A percentile compares a stretch with the other conserved stretches of the same genome.
phyloP scores from a whole-genome alignment of 2,113 vertebrate genomes.

The Ciconia stormi region DNA sequence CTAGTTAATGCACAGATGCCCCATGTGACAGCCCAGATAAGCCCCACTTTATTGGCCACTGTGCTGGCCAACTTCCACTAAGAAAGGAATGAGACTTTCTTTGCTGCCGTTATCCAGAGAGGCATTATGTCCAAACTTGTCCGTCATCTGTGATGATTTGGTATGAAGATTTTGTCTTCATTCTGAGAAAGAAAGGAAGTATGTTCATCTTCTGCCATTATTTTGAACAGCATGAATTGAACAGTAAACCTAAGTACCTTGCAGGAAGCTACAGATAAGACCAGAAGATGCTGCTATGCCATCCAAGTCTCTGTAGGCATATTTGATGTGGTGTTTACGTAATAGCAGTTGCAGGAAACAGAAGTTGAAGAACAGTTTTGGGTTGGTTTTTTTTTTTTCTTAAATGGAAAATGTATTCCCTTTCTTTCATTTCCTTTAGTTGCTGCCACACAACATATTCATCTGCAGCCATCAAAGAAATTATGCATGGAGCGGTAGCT shows the following conservation, averaged over 20 bases:
- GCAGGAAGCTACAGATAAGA: background rate
- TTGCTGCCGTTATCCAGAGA: background rate
- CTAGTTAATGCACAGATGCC: background rate
- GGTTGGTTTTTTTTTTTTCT: background rate
- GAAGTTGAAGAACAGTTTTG: background rate
- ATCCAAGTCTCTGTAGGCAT: background rate
- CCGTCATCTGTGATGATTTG: background rate
- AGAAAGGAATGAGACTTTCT: background rate
- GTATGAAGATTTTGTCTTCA: background rate
- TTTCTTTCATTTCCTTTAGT: constrained; percentile 36
- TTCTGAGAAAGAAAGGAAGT: background rate
- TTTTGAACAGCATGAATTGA: background rate
- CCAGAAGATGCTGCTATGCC: background rate
- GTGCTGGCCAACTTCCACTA: background rate
- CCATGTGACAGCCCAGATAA: background rate
- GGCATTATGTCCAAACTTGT: background rate
- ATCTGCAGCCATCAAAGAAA: constrained; percentile 56
- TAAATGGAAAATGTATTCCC: constrained; percentile 11
- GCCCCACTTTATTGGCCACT: background rate
- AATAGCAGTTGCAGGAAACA: constrained; percentile 38
- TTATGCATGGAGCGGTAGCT: constrained; percentile 25
- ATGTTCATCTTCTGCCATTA: background rate
- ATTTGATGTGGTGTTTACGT: constrained; percentile 24
- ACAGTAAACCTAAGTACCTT: background rate
- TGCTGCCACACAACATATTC: constrained; percentile 47